phyloP scores from a whole-genome alignment of 2,113 vertebrate genomes.

The Trichechus manatus region DNA sequence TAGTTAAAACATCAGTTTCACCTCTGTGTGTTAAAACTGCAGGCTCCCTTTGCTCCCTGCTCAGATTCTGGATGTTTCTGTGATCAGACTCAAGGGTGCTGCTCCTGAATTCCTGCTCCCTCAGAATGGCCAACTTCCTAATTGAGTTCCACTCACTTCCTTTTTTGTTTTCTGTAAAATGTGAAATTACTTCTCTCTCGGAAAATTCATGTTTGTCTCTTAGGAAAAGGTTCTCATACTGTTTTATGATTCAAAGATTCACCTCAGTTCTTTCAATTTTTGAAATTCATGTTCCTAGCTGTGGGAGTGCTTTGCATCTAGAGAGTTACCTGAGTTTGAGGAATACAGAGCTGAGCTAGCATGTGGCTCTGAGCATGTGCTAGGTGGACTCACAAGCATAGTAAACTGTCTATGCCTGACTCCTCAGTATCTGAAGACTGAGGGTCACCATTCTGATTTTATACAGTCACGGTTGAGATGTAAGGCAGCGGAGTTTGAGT shows the following conservation, averaged over 20 bases:
- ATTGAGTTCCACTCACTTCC: accelerated
- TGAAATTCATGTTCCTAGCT: background rate
- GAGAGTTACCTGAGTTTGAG: background rate
- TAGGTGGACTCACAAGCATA: accelerated
- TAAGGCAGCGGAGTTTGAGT: too few species aligned
- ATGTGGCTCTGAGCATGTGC: accelerated
- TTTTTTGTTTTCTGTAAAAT: accelerated
- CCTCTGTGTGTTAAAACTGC: accelerated
- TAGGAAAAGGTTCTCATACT: accelerated
- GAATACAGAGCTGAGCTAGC: accelerated
- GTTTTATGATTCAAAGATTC: accelerated
- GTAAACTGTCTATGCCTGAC: accelerated
- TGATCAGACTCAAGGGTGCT: accelerated
- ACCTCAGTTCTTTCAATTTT: background rate
- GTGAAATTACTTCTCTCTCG: accelerated
- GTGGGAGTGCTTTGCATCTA: background rate
- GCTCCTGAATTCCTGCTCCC: background rate
- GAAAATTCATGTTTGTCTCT: too few species aligned
- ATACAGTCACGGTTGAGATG: accelerated
- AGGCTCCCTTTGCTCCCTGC: accelerated
- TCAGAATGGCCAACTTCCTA: accelerated
- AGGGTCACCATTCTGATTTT: accelerated
- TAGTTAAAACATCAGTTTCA: background rate
- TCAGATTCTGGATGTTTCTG: accelerated
- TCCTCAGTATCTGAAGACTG: background rate